Evolutionary conservation across 2,888 invertebrate species (phyloP).

Genomic region (Meloe dianella): DNA sequence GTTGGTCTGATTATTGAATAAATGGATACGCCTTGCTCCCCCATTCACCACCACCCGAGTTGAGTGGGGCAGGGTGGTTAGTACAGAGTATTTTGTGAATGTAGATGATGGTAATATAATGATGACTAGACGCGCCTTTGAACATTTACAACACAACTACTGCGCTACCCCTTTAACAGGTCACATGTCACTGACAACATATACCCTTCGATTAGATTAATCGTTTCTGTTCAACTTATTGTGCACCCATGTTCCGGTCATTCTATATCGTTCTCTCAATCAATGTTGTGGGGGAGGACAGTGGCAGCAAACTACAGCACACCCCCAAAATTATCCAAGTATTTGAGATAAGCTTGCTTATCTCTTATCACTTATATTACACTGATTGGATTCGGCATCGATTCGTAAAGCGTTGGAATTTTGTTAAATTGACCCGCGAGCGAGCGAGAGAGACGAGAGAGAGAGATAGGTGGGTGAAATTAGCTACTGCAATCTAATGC

Average conservation of each 20-base stretch:
- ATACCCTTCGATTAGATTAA: slow-evolving; percentile 12
- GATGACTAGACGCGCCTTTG: background rate
- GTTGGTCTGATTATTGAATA: background rate
- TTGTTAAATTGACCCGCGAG: background rate
- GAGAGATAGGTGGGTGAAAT: background rate
- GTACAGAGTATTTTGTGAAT: too few species aligned
- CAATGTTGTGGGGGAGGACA: too few species aligned
- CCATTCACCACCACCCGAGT: too few species aligned
- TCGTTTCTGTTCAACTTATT: slow-evolving; percentile 2
- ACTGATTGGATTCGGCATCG: background rate
- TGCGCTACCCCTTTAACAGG: background rate
- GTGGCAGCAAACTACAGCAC: background rate
- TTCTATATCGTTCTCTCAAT: slow-evolving; percentile 3
- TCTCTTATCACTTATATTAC: background rate
- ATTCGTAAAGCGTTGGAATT: background rate
- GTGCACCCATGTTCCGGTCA: slow-evolving; percentile 1
- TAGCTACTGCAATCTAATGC: slow-evolving; percentile 1
- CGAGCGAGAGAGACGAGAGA: background rate
- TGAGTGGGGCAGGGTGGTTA: too few species aligned
- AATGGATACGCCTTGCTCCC: too few species aligned
- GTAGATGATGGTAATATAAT: too few species aligned
- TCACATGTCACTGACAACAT: slow-evolving; percentile 2
- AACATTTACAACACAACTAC: background rate
- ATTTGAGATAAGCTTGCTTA: background rate
- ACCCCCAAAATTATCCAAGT: background rate